Conservation (phyloP, 2,113 vertebrate species). For the Hirundichthys speculiger region DNA sequence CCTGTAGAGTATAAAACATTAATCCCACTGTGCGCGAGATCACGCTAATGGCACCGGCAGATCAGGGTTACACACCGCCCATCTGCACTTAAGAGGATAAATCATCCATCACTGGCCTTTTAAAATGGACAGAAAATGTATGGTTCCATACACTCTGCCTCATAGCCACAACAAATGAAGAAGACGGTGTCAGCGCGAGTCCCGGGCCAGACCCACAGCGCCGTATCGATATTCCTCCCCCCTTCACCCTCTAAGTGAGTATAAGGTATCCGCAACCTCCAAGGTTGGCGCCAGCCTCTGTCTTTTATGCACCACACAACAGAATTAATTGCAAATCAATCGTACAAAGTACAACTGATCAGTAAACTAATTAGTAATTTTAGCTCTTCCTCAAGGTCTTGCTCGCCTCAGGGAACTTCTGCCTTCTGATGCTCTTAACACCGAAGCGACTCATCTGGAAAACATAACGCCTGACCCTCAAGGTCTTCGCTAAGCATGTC, state of each 20-base stretch:
- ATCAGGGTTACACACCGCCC: constrained; percentile 60
- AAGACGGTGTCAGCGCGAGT: constrained; percentile 76
- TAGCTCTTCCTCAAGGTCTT: constrained; percentile 91
- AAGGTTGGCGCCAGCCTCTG: constrained; percentile 97
- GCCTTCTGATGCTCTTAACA: constrained; percentile 2
- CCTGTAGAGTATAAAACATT: constrained; percentile 52
- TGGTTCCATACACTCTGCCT: constrained; percentile 57
- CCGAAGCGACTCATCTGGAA: neutral
- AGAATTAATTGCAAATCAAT: constrained; percentile 99
- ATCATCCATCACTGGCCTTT: constrained; percentile 65
- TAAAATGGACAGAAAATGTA: constrained; percentile 66
- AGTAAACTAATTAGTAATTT: constrained; percentile 99
- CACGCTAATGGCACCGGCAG: constrained; percentile 54
- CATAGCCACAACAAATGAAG: constrained; percentile 70
- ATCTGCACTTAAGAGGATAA: constrained; percentile 64
- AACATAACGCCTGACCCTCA: neutral
- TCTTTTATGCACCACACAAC: constrained; percentile 92
- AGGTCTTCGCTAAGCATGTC: neutral
- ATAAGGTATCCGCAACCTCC: constrained; percentile 90
- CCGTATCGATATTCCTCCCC: constrained; percentile 85
- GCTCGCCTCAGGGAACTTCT: constrained; percentile 76
- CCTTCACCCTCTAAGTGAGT: constrained; percentile 84
- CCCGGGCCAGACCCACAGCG: constrained; percentile 81
- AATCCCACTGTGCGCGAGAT: constrained; percentile 46
- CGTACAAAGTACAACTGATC: constrained; percentile 99